Conservation (phyloP, 2,888 invertebrate species). For the Trisateles emortualis region DNA sequence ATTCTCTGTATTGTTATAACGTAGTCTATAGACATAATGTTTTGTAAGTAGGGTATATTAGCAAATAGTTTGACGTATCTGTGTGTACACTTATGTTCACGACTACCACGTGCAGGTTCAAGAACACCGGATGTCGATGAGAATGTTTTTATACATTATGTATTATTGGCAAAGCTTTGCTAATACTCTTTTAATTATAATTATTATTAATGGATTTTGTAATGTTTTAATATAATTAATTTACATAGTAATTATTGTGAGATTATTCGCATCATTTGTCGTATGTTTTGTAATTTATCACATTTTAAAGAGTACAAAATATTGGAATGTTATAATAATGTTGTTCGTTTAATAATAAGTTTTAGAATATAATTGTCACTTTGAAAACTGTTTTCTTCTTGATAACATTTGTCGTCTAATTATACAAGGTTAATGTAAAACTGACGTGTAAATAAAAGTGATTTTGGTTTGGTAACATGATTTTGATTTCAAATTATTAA, state of each 20-base stretch:
- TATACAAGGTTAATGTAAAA: constrained; percentile 82
- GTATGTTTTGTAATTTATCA: constrained; percentile 85
- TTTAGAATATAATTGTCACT: constrained; percentile 83
- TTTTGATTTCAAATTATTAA: constrained; percentile 40
- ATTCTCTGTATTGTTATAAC: not conserved
- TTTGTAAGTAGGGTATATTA: constrained; percentile 26
- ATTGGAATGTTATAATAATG: constrained; percentile 85
- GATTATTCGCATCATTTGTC: constrained; percentile 74
- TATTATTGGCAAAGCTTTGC: constrained; percentile 76
- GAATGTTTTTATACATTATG: constrained; percentile 71
- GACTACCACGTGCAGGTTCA: constrained; percentile 31
- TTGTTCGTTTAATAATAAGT: constrained; percentile 83
- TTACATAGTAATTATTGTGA: constrained; percentile 84
- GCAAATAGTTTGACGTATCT: not conserved
- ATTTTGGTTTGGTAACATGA: constrained; percentile 81
- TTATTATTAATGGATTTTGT: constrained; percentile 83
- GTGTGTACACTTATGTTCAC: constrained; percentile 39
- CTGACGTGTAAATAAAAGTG: constrained; percentile 84
- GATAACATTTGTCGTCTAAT: constrained; percentile 80
- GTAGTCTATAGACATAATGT: constrained; percentile 2
- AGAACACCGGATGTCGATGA: constrained; percentile 52
- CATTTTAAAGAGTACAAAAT: constrained; percentile 87
- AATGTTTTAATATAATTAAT: constrained; percentile 84
- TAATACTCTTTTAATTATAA: constrained; percentile 80
- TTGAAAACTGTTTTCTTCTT: constrained; percentile 77